phyloP scores from a whole-genome alignment of 2,888 invertebrate genomes.

The Formica aserva region DNA sequence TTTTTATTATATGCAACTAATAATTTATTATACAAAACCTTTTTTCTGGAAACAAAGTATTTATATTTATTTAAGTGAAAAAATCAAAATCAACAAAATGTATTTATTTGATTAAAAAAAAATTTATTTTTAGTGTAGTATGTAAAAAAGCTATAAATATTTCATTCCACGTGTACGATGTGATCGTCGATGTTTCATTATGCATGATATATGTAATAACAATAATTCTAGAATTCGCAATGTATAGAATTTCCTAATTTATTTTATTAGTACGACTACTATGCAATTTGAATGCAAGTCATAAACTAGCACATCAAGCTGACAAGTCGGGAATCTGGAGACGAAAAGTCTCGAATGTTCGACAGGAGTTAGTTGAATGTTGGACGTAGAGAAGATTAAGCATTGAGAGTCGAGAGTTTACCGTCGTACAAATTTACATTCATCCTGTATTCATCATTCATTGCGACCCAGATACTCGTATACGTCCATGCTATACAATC shows the following conservation, averaged over 20 bases:
- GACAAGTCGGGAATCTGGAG: background rate
- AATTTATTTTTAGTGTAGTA: too few relatives aligned
- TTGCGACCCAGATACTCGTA: constrained; percentile 6
- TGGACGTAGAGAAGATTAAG: constrained; percentile 7
- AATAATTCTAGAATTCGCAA: background rate
- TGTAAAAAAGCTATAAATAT: background rate
- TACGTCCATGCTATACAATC: background rate
- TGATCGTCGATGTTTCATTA: too few relatives aligned
- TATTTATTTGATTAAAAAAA: too few relatives aligned
- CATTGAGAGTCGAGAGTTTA: constrained; percentile 6
- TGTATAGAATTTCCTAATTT: background rate
- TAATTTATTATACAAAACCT: too few relatives aligned
- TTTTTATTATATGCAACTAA: too few relatives aligned
- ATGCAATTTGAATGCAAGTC: constrained; percentile 2
- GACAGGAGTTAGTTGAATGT: background rate
- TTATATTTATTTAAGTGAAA: too few relatives aligned
- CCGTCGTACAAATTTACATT: constrained; percentile 14
- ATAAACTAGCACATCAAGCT: background rate
- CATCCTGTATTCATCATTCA: constrained; percentile 28
- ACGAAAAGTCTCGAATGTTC: background rate
- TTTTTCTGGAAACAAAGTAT: too few relatives aligned
- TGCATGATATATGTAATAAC: background rate
- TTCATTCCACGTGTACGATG: background rate
- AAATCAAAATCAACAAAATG: too few relatives aligned
- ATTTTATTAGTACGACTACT: background rate